These are phyloP conservation scores for Sternarchorhynchus goeldii DNA, from an alignment of 2,797 vertebrate genomes.

Conservation along the genomic window DNA sequence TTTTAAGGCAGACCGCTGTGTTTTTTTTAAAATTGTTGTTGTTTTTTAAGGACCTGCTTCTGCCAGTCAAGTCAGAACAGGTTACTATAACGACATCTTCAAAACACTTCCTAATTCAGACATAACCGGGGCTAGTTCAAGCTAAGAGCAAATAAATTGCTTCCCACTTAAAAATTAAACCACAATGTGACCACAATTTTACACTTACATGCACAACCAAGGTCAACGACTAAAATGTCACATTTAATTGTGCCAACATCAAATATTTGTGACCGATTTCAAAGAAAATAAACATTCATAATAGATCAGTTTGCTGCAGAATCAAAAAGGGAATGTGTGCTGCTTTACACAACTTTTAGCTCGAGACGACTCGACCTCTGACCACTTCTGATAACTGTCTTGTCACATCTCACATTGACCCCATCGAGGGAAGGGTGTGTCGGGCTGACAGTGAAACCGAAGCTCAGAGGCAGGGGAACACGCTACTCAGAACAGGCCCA, in stretches of 20 bases:
- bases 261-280: slow-evolving; percentile 14
- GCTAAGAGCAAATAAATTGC: not conserved
- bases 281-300: not conserved
- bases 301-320: not conserved
- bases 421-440: not conserved
- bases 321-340: not conserved
- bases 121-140: not conserved
- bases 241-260: slow-evolving; percentile 1
- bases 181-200: not conserved
- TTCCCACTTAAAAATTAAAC: not conserved
- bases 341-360: not conserved
- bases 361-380: not conserved
- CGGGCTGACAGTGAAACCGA: not conserved
- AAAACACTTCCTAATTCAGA: not conserved
- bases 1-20: not conserved
- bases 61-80: not conserved
- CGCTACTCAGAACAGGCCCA: not conserved
- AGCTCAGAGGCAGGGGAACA: not conserved
- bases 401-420: not conserved
- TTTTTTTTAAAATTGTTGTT: not conserved
- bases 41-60: slow-evolving; percentile 16
- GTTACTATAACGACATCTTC: not conserved
- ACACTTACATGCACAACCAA: not conserved
- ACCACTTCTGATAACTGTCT: not conserved
- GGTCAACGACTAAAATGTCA: not conserved